A percentile compares a stretch with the other conserved stretches of the same genome.
phyloP scores from a whole-genome alignment of 2,113 vertebrate species.

The Pseudorhombus dupliciocellatus region DNA sequence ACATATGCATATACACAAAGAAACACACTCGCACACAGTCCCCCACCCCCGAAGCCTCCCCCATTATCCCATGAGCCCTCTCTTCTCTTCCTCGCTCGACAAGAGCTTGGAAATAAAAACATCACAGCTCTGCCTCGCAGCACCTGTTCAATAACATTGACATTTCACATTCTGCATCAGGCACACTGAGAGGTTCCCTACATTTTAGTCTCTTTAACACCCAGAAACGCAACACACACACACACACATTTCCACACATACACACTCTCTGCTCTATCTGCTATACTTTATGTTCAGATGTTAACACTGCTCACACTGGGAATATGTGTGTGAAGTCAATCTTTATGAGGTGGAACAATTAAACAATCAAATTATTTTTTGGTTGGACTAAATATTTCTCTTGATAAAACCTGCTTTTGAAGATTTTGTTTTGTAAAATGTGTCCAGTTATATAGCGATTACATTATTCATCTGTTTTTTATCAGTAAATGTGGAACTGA shows the following conservation, averaged over 20 bases:
- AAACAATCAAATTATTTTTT: constrained; percentile 12
- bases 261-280: constrained; percentile 39
- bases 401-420: background rate
- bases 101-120: constrained; percentile 82
- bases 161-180: constrained; percentile 81
- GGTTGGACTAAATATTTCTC: background rate
- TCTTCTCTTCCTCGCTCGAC: constrained; percentile 71
- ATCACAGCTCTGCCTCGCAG: constrained; percentile 80
- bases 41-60: constrained; percentile 58
- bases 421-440: too few species aligned
- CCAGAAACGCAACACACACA: constrained; percentile 58
- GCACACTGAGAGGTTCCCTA: constrained; percentile 64
- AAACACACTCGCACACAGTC: constrained; percentile 33
- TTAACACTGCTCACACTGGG: background rate
- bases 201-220: constrained; percentile 70
- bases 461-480: background rate
- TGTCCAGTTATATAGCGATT: background rate
- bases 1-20: constrained; percentile 24
- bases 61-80: constrained; percentile 77
- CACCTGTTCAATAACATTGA: constrained; percentile 85
- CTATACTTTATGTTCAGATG: background rate
- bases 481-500: background rate
- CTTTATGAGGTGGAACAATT: background rate
- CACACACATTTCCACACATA: constrained; percentile 31
- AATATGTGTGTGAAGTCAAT: constrained; percentile 3